Evolutionary conservation across 2,113 vertebrate genomes (phyloP).

Genomic region (Pituophis catenifer): DNA sequence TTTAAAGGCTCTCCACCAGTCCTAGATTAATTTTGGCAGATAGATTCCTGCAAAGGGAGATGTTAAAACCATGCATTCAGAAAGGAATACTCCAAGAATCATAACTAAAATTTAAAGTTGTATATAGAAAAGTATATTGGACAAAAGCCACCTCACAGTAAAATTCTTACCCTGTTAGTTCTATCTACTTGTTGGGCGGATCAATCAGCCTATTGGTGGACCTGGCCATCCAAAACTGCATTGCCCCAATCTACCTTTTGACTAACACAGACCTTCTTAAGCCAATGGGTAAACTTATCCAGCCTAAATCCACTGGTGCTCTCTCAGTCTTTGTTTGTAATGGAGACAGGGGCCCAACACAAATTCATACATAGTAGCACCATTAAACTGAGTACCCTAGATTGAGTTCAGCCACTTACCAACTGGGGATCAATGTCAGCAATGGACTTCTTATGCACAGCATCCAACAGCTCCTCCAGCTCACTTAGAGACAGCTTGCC

Average conservation of each 20-base stretch:
- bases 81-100: neutral
- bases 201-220: neutral
- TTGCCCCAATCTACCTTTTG: neutral
- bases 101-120: neutral
- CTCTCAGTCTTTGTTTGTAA: neutral
- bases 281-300: neutral
- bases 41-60: neutral
- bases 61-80: neutral
- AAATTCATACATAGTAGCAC: neutral
- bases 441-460: constrained; percentile 89
- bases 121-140: neutral
- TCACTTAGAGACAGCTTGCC: constrained; percentile 87
- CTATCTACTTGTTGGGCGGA: neutral
- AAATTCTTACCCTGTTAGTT: neutral
- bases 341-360: neutral
- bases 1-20: neutral
- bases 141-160: neutral
- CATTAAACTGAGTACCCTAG: neutral
- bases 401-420: constrained; percentile 70
- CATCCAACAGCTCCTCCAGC: constrained; percentile 90
- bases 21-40: neutral
- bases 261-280: neutral
- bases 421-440: constrained; percentile 93
- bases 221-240: neutral
- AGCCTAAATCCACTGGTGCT: neutral